Percentiles rank a stretch among this genome's conserved stretches.
These are phyloP conservation scores for Drosophila parabipectinata DNA, from an alignment of 1,140 invertebrate species.

Conservation along the genomic window DNA sequence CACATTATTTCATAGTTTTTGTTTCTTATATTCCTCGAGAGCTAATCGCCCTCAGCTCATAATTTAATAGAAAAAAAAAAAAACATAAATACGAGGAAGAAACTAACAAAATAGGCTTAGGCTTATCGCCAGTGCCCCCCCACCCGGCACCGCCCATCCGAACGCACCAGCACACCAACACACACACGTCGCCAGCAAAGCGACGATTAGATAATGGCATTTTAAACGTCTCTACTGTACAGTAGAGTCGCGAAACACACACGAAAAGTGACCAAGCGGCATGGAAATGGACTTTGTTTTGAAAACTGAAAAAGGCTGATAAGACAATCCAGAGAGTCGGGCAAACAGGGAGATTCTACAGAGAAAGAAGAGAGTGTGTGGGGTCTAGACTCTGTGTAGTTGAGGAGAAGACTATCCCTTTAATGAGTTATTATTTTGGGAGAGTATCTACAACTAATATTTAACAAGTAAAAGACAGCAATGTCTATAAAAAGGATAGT, in stretches of 20 bases:
- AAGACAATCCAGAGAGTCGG: slow-evolving; percentile 26
- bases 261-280: slow-evolving; percentile 61
- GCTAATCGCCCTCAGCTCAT: slow-evolving; percentile 46
- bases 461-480: no score
- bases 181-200: slow-evolving; percentile 8
- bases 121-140: slow-evolving; percentile 59
- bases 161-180: background rate
- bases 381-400: background rate
- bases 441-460: no score
- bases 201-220: slow-evolving; percentile 74
- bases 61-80: slow-evolving; percentile 61
- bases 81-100: slow-evolving; percentile 24
- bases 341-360: slow-evolving; percentile 13
- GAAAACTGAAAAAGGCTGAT: slow-evolving; percentile 51
- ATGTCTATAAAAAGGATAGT: no score
- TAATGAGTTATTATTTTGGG: no score
- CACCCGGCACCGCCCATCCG: slow-evolving; percentile 1
- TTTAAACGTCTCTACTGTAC: slow-evolving; percentile 79
- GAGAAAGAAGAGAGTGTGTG: background rate
- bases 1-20: slow-evolving; percentile 59
- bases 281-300: slow-evolving; percentile 75
- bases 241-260: slow-evolving; percentile 62
- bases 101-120: slow-evolving; percentile 62
- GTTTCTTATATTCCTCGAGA: slow-evolving; percentile 6
- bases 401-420: background rate